Conservation (phyloP, 1,140 invertebrate species). For the Drosophila fuyamai region DNA sequence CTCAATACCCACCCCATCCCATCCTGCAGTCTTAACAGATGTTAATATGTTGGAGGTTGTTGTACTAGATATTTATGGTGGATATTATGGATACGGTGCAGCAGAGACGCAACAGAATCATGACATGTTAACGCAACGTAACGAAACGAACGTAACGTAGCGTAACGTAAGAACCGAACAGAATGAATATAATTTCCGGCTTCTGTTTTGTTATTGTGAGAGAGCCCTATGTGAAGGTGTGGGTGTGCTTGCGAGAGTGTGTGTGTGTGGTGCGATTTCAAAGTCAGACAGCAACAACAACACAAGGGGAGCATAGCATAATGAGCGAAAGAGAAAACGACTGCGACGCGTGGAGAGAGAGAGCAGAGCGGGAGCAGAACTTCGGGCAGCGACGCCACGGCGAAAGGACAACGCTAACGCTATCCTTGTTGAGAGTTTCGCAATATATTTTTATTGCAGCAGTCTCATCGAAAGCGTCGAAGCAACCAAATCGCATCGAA, state of each 20-base stretch:
- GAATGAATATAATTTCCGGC: slow-evolving; percentile 61
- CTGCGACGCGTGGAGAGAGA: slow-evolving; percentile 62
- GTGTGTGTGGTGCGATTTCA: slow-evolving; percentile 56
- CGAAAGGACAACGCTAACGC: slow-evolving; percentile 64
- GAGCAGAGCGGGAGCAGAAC: slow-evolving; percentile 33
- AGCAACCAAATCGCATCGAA: slow-evolving; percentile 64
- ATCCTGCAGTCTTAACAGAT: no score
- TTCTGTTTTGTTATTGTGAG: slow-evolving; percentile 61
- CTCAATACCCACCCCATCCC: no score
- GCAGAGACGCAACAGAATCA: no score
- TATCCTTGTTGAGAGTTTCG: slow-evolving; percentile 82
- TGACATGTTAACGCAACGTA: no score
- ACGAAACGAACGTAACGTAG: no score
- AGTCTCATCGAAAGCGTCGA: slow-evolving; percentile 77
- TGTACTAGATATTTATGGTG: no score
- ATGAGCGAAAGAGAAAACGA: slow-evolving; percentile 66
- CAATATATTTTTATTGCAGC: slow-evolving; percentile 83
- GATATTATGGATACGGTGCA: no score
- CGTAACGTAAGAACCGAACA: no score
- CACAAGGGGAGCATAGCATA: slow-evolving; percentile 36
- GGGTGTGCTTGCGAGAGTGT: slow-evolving; percentile 60
- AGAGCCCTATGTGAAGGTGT: slow-evolving; percentile 11
- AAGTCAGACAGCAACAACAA: slow-evolving; percentile 73
- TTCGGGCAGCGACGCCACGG: slow-evolving; percentile 46
- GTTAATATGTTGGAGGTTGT: no score